A percentile compares a stretch with the other conserved stretches of the same genome.
These are phyloP conservation scores for Microplitis mediator DNA, from an alignment of 1,140 invertebrate species.

Conservation along the genomic window DNA sequence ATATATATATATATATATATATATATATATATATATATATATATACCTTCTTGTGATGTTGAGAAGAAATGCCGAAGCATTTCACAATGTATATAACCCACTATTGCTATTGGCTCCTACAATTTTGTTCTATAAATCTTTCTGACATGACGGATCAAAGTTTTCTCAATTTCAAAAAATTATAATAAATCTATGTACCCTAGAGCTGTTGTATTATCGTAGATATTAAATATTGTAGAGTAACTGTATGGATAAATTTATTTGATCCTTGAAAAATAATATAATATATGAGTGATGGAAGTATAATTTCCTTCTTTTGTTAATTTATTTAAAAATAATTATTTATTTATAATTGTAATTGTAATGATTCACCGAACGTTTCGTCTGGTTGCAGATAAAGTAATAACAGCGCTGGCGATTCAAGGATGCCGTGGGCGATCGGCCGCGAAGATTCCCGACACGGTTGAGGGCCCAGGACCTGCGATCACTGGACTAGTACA, in stretches of 20 bases:
- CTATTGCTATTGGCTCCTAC: conserved; percentile 12
- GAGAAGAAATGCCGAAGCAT: conserved; percentile 17
- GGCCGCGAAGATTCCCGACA: conserved; percentile 30
- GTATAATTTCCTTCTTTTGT: too few relatives aligned
- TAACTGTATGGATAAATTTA: too few relatives aligned
- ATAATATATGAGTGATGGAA: too few relatives aligned
- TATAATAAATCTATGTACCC: neutral
- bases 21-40: too few relatives aligned
- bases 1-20: too few relatives aligned
- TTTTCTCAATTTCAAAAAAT: neutral
- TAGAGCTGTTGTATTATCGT: neutral
- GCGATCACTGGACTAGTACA: neutral
- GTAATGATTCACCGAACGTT: conserved; percentile 26
- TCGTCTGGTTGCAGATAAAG: conserved; percentile 30
- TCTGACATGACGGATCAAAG: conserved; percentile 7
- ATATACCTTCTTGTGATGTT: neutral
- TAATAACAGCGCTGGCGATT: conserved; percentile 22
- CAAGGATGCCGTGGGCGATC: conserved; percentile 45
- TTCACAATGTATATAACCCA: conserved; percentile 15
- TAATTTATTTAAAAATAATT: too few relatives aligned
- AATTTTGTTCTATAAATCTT: conserved; percentile 21
- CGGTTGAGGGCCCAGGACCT: conserved; percentile 27
- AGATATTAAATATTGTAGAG: too few relatives aligned
- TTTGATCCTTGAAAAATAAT: too few relatives aligned
- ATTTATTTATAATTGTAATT: neutral